Base-by-base conservation (phyloP, 30 jellyfish, hydroid and myxozoan genomes). In the Turritopsis dohrnii region DNA sequence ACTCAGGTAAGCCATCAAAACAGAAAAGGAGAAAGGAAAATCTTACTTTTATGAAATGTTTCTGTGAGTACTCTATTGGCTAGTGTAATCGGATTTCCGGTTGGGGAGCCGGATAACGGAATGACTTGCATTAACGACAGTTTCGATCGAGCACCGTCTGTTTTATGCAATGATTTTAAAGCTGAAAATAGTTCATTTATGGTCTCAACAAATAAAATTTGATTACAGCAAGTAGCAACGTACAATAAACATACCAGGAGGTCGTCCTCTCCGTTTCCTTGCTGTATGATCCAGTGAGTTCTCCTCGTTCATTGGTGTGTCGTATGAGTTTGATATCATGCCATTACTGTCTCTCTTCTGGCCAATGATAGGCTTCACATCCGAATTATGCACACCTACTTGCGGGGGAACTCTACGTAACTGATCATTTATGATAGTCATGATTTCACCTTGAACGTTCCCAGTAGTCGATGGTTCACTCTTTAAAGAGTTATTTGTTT, bases 51-150 rank as follows among this genome's bases (percentile, higher is more conserved):
- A 21, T 74, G 24, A 52, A 74, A 74, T 18, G 83, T 29, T 24
- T 74, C 83, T 23, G 54, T 74, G 65, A 74, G 83, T 9, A 74
- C 83, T 24, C 83, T 26, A 29, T 74, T 74, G 24, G 83, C 83
- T 19, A 74, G 65, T 7, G 83, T 74, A 52, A 74, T 74, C 13
- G 83, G 83, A 74, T 74, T 74, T 13, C 28, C 77, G 19, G 77
- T n/a, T n/a, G 77, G 30, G 8, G 77, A 69, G 17, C 31, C 31
- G 19, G 77, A n/a, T 69, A 69, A 69, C 28, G 77, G 77, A 69
- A 7, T 69, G 77, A 69, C 77, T 69, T 69, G 77, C 30, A 69
- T 69, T 21, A 69, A n/a, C 19, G 28, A 27, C 9, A 69, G 77
- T 69, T 69, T 69, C 22, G 77, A 69, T 69, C 77, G 1, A n/a